A percentile compares a stretch with the other conserved stretches of the same genome.
Evolutionary conservation across 1,140 invertebrate species (phyloP).

Genomic region (Drusus annulatus): DNA sequence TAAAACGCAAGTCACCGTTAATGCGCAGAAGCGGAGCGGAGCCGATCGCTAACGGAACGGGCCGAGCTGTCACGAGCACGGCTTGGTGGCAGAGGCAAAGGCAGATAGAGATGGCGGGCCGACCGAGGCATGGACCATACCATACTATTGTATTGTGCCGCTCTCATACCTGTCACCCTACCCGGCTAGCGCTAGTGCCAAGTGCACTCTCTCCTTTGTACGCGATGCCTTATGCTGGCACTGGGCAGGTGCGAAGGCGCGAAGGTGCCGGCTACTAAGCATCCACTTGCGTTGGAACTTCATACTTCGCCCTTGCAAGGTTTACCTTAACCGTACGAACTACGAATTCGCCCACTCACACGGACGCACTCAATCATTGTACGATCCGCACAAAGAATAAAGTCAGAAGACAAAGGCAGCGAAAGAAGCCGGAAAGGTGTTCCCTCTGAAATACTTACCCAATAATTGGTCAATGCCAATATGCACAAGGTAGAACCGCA

Average conservation of each 20-base stretch:
- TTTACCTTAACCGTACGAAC: too few species aligned
- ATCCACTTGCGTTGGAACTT: not conserved
- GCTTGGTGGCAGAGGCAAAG: not conserved
- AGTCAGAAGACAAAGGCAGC: too few species aligned
- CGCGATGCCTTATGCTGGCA: too few species aligned
- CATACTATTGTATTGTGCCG: not conserved
- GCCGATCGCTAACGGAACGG: constrained; percentile 22
- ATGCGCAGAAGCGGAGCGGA: constrained; percentile 41
- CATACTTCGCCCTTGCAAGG: not conserved
- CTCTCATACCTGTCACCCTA: too few species aligned
- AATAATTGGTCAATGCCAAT: too few species aligned
- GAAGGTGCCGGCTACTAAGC: not conserved
- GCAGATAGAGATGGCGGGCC: not conserved
- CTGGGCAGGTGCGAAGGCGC: not conserved
- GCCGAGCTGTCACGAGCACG: constrained; percentile 33
- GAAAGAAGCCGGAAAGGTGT: too few species aligned
- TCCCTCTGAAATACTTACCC: too few species aligned
- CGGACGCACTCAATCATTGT: too few species aligned
- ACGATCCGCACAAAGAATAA: too few species aligned
- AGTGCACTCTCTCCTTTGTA: too few species aligned
- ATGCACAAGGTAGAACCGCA: too few species aligned
- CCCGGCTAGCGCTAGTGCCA: not conserved
- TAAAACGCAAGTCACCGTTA: constrained; percentile 52
- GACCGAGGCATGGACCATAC: not conserved
- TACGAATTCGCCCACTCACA: not conserved